Base-by-base conservation (phyloP, 2,888 invertebrate species). In the Cynaeus angustus region DNA sequence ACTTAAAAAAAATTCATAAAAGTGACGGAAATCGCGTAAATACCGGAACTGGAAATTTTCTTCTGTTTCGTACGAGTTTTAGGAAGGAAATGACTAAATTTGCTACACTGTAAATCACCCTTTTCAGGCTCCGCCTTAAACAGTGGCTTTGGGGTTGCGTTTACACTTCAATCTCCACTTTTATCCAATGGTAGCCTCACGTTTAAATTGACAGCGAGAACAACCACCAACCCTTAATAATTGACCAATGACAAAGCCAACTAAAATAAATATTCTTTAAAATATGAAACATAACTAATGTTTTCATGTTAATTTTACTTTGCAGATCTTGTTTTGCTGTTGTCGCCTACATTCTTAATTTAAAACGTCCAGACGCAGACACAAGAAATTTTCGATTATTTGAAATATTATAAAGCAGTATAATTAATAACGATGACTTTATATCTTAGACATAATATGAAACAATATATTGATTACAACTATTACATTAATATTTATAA, bases 91-190 rank as follows among this genome's bases (percentile, higher is more conserved):
- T 81, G 80, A 79, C 72, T 78, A 75, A 78, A 77, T 77, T 77
- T 75, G 75, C 74, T 76, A 74, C 72, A 75, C 74, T 75, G 75
- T 77, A 81, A 78, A 78, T 80, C 80, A 81, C 80, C 75, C 78
- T 78, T 78, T 75, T 52, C 69, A 78, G 69, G 80, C 81, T 77
- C 80, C 82, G 81, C 82, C 82, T 79, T 75, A 71, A 78, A 79
- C 78, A 77, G 75, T 76, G 79, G 66, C 76, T 77, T 78, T 75
- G 79, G 82, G 82, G 81, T 75, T 80, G 81, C 79, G 81, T 81
- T 81, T 81, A 81, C 80, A 81, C 78, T 82, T 81, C 80, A 81
- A 76, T 79, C 81, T 79, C 76, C 74, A 72, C 75, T 77, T 78
- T 80, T 80, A 77, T 78, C 84, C 84, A 84, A 84, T 83, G 74